Conservation (phyloP, 2,797 vertebrate species). For the Onychomys arenicola region DNA sequence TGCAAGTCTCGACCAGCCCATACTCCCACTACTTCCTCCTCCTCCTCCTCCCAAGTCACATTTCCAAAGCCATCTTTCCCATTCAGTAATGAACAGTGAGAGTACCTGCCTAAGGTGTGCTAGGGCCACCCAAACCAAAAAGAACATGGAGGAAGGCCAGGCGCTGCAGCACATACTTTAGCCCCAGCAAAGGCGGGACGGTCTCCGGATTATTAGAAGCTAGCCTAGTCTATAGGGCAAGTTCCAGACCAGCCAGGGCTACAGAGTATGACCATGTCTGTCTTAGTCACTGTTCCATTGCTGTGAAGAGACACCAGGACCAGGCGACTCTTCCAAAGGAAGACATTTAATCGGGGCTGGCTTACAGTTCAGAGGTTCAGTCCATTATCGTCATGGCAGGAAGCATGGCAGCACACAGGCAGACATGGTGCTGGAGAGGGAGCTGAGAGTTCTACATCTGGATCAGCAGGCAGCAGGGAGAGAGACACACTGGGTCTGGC, state of each 20-base stretch:
- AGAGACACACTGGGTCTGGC: neutral
- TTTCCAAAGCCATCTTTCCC: slow-evolving; percentile 21
- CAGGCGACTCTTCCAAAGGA: neutral
- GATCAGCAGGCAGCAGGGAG: neutral
- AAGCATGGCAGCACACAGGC: neutral
- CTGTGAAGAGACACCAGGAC: neutral
- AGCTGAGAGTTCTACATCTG: neutral
- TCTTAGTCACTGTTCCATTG: neutral
- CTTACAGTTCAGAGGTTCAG: neutral
- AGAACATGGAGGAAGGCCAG: neutral
- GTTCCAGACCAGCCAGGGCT: neutral
- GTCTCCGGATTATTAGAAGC: neutral
- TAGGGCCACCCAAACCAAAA: neutral
- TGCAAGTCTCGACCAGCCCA: neutral
- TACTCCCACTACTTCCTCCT: neutral
- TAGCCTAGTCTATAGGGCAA: neutral
- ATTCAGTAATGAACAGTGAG: neutral
- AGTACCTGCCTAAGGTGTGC: neutral
- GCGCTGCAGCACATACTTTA: neutral
- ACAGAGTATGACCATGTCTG: neutral
- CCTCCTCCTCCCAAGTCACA: neutral
- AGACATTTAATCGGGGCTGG: neutral
- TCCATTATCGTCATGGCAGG: neutral
- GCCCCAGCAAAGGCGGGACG: neutral
- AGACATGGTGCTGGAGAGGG: neutral